phyloP scores from a whole-genome alignment of 2,888 invertebrate genomes.

The Labia minor region DNA sequence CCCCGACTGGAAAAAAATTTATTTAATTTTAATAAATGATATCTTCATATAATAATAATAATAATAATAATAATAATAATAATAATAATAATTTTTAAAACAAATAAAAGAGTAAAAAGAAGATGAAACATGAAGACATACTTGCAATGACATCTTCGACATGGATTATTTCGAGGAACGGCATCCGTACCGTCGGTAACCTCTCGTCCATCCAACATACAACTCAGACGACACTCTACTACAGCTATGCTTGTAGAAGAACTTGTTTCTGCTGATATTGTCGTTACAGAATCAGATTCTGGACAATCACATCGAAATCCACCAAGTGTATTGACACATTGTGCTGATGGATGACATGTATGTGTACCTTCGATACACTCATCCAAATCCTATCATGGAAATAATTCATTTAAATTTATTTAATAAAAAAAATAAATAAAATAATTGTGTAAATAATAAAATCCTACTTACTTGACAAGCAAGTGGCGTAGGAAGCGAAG shows the following conservation, averaged over 20 bases:
- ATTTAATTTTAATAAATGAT: no score
- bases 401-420: not conserved
- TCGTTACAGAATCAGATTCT: slow-evolving; percentile 30
- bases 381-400: slow-evolving; percentile 52
- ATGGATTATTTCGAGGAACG: slow-evolving; percentile 38
- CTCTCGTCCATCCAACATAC: slow-evolving; percentile 58
- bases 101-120: no score
- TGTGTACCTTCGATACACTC: slow-evolving; percentile 66
- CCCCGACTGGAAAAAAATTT: slow-evolving; percentile 35
- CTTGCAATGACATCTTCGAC: slow-evolving; percentile 43
- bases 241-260: slow-evolving; percentile 19
- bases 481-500: slow-evolving; percentile 4
- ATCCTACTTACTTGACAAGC: not conserved
- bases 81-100: no score
- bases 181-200: slow-evolving; percentile 48
- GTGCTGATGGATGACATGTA: slow-evolving; percentile 68
- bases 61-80: no score
- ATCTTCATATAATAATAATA: no score
- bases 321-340: slow-evolving; percentile 70
- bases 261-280: slow-evolving; percentile 8
- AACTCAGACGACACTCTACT: slow-evolving; percentile 35
- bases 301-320: slow-evolving; percentile 68
- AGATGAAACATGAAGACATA: no score
- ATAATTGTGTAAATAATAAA: not conserved
- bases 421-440: not conserved